Evolutionary conservation across 1,140 invertebrate genomes (phyloP).

Genomic region (Anagrus nilaparvatae): DNA sequence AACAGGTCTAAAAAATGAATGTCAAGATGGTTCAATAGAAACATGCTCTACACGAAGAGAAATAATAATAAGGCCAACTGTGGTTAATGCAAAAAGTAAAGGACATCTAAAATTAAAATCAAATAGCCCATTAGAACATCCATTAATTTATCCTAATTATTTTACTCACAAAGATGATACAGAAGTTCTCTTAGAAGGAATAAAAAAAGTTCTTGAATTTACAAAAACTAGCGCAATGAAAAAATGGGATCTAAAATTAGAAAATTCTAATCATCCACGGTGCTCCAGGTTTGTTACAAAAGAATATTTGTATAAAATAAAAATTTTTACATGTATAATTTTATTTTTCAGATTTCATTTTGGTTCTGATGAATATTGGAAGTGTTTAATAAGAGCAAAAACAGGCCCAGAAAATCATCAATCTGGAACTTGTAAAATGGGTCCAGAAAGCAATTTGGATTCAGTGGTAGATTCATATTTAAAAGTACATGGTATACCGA

Average conservation of each 20-base stretch:
- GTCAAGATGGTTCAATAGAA: constrained; percentile 23
- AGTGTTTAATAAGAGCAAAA: constrained; percentile 35
- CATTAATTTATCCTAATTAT: constrained; percentile 59
- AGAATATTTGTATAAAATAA: background rate
- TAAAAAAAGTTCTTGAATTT: constrained; percentile 34
- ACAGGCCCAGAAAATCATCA: constrained; percentile 43
- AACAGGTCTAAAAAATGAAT: constrained; percentile 32
- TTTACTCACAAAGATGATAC: constrained; percentile 43
- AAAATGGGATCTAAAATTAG: constrained; percentile 39
- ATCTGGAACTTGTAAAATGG: constrained; percentile 48
- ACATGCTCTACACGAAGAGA: constrained; percentile 26
- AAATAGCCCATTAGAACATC: constrained; percentile 48
- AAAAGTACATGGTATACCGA: constrained; percentile 37
- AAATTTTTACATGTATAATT: background rate
- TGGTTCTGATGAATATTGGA: constrained; percentile 44
- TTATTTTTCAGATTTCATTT: constrained; percentile 30
- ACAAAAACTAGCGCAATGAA: constrained; percentile 35
- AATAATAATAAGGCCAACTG: constrained; percentile 33
- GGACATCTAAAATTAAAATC: constrained; percentile 39
- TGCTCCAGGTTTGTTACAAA: constrained; percentile 25
- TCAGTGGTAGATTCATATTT: constrained; percentile 45
- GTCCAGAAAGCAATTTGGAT: constrained; percentile 23
- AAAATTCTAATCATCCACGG: constrained; percentile 27
- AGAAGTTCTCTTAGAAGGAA: constrained; percentile 40
- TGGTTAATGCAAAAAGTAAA: constrained; percentile 24